Base-by-base conservation (phyloP, 2,888 invertebrate species). In the Drosophila infuscata region DNA sequence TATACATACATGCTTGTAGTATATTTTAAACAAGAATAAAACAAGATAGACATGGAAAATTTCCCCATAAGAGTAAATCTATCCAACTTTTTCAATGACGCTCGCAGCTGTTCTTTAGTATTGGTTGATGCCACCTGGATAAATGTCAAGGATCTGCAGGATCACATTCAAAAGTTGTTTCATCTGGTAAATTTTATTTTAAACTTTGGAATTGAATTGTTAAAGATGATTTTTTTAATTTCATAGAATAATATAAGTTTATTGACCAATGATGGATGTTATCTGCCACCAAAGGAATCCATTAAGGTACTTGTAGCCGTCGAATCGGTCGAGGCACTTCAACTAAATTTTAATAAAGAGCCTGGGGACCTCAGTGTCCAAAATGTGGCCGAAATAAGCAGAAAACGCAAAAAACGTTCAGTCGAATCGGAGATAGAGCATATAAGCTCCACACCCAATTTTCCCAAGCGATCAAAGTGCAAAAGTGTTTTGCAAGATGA, bases 101-200 rank as follows among this genome's bases (percentile, higher is more conserved):
- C 78, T 11, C 87, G 91, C 0, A 70, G 64, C 5, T 69, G 73
- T n/a, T 79, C 83, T 0, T 57, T 91, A 17, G 61, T 91, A 6
- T 74, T 85, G 4, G 73, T 91, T 0, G 82, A 91, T 70, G 32
- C 58, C 0, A 43, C 52, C 0, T 91, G 91, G 91, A 11, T 48
- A 1, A 77, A 77, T 36, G 74, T 91, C 3, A 72, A 70, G 3
- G 67, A 81, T n/a, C 51, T 91, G 3, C 82, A 88, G 41, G 63
- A 89, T 35, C 91, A 91, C 57, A 87, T 91, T 8, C 70, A 91
- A 53, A 77, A 64, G 2, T 41, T 91, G 0, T 91, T 91, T 20
- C 64, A 77, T 2, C 58, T 91, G 64, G 82, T 80, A 46, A 17
- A 65, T 20, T 48, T 2, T 20, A 3, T 30, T 5, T 25, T 3